These are phyloP conservation scores for Pelodytes ibericus DNA, from an alignment of 2,797 vertebrate species.

Conservation along the genomic window DNA sequence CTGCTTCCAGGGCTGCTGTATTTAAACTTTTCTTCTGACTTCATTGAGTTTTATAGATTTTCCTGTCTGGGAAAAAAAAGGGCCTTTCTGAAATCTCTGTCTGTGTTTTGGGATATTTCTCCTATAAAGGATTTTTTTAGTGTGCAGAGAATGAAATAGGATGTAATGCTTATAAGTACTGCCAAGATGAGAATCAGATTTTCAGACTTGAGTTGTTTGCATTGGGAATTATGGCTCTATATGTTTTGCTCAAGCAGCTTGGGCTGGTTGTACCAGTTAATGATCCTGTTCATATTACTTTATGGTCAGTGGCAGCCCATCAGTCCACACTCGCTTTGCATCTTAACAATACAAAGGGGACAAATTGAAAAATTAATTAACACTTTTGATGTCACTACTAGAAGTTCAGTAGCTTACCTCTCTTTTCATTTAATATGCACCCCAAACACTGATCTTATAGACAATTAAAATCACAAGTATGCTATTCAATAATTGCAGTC, in stretches of 20 bases:
- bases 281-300: slow-evolving; percentile 50
- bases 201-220: slow-evolving; percentile 46
- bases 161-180: slow-evolving; percentile 39
- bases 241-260: slow-evolving; percentile 25
- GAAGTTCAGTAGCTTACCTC: slow-evolving; percentile 11
- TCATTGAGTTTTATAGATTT: slow-evolving; percentile 52
- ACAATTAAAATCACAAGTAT: background rate
- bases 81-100: slow-evolving; percentile 44
- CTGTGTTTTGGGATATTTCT: slow-evolving; percentile 41
- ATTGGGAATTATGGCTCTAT: slow-evolving; percentile 39
- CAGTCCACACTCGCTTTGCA: slow-evolving; percentile 24
- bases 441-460: slow-evolving; percentile 8
- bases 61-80: slow-evolving; percentile 43
- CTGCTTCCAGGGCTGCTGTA: slow-evolving; percentile 40
- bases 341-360: slow-evolving; percentile 42
- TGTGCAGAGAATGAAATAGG: slow-evolving; percentile 43
- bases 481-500: background rate
- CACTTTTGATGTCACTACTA: slow-evolving; percentile 28
- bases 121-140: slow-evolving; percentile 50
- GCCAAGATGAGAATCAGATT: slow-evolving; percentile 46
- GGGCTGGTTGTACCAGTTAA: slow-evolving; percentile 36
- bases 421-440: slow-evolving; percentile 30
- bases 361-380: slow-evolving; percentile 20
- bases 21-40: slow-evolving; percentile 51
- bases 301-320: slow-evolving; percentile 38